A percentile compares a stretch with the other conserved stretches of the same genome.
These are phyloP conservation scores for Caligus rogercresseyi DNA, from an alignment of 1,140 invertebrate genomes.

Conservation along the genomic window DNA sequence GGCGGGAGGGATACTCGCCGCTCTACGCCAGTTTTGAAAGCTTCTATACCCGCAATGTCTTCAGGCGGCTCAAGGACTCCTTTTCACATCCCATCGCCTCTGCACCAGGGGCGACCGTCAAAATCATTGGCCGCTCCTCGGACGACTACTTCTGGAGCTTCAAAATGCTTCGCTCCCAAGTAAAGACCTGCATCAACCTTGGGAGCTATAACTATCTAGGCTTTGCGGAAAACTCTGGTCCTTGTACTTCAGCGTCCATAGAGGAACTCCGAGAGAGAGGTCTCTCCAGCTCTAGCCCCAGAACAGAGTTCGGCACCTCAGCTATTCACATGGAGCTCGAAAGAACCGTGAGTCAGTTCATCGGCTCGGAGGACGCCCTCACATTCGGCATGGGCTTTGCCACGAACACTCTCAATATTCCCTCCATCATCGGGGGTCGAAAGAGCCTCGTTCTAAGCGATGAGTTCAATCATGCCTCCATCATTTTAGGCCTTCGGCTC, in stretches of 20 bases:
- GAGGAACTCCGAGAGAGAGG: slow-evolving; percentile 43
- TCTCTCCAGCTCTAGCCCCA: slow-evolving; percentile 44
- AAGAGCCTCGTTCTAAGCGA: slow-evolving; percentile 82
- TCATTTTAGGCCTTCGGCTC: slow-evolving; percentile 77
- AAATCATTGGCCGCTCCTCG: slow-evolving; percentile 62
- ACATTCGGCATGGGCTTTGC: slow-evolving; percentile 98
- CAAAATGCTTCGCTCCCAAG: not conserved
- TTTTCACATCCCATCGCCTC: slow-evolving; percentile 85
- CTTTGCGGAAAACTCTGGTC: slow-evolving; percentile 55
- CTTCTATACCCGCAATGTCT: slow-evolving; percentile 85
- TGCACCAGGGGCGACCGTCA: slow-evolving; percentile 68
- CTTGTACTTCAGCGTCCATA: slow-evolving; percentile 49
- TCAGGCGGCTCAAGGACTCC: slow-evolving; percentile 72
- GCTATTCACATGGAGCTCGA: slow-evolving; percentile 65
- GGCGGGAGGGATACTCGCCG: slow-evolving; percentile 57
- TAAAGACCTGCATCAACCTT: slow-evolving; percentile 61
- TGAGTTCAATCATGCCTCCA: slow-evolving; percentile 88
- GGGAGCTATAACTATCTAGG: slow-evolving; percentile 87
- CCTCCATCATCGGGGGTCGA: slow-evolving; percentile 52
- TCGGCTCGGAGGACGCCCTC: slow-evolving; percentile 84
- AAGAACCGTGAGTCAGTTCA: slow-evolving; percentile 58
- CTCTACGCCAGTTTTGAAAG: slow-evolving; percentile 80
- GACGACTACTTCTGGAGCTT: slow-evolving; percentile 65
- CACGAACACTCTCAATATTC: slow-evolving; percentile 85
- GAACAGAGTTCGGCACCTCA: slow-evolving; percentile 43